Conservation (phyloP, 2,113 vertebrate species). For the Sterrhoptilus dennistouni region DNA sequence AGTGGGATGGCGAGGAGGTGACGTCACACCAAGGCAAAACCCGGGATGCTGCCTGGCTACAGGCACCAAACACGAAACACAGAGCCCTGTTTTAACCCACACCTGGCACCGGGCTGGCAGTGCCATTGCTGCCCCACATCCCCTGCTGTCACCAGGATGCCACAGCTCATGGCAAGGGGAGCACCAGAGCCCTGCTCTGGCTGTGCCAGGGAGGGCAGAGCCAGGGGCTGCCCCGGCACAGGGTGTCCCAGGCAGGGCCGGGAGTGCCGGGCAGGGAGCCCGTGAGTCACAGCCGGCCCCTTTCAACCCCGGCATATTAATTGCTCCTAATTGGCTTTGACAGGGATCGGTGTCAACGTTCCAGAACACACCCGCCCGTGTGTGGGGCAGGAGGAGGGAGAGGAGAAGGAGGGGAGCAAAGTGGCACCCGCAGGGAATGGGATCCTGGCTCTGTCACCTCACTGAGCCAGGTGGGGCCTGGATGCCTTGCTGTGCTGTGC, state of each 20-base stretch:
- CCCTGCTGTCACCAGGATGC: not conserved
- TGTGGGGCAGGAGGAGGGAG: not conserved
- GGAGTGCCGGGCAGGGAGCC: constrained; percentile 11
- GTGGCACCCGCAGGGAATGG: not conserved
- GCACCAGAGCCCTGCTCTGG: not conserved
- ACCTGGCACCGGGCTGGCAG: not conserved
- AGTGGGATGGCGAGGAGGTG: not conserved
- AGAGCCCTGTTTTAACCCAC: not conserved
- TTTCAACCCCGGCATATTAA: constrained; percentile 31
- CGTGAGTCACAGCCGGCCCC: constrained; percentile 30
- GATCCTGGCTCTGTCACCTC: not conserved
- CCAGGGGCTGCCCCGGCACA: not conserved
- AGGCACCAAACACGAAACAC: not conserved
- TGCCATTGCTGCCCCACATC: not conserved
- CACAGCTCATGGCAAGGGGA: rapidly evolving
- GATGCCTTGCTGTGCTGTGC: not conserved
- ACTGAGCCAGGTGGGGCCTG: not conserved
- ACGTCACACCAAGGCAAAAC: rapidly evolving
- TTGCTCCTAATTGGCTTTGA: constrained; percentile 62
- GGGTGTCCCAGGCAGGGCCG: not conserved
- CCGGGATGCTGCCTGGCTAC: not conserved
- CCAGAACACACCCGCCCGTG: not conserved
- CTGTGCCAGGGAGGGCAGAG: not conserved
- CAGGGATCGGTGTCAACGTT: constrained; percentile 26
- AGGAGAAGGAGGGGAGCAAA: not conserved